A percentile compares a stretch with the other conserved stretches of the same genome.
Evolutionary conservation across 2,797 vertebrate genomes (phyloP).

Genomic region (Molossus alvarezi): DNA sequence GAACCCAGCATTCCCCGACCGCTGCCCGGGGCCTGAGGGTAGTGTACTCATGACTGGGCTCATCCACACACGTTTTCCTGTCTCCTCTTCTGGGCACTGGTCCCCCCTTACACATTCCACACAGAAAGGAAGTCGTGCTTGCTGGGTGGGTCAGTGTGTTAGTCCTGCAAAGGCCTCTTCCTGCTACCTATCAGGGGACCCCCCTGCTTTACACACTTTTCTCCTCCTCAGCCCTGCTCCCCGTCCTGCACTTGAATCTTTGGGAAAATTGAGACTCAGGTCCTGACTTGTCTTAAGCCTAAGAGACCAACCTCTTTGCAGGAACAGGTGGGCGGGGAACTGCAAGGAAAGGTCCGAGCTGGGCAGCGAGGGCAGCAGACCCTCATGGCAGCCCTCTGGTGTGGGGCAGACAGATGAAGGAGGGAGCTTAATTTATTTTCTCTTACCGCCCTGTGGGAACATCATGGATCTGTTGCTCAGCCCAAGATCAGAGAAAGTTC

Average conservation of each 20-base stretch:
- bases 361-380: neutral
- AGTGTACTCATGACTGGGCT: neutral
- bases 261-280: slow-evolving; percentile 34
- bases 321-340: neutral
- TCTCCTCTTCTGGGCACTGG: neutral
- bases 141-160: neutral
- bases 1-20: neutral
- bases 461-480: neutral
- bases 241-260: slow-evolving; percentile 14
- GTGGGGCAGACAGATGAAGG: neutral
- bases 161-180: neutral
- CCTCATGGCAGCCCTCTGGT: neutral
- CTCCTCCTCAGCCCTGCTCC: neutral
- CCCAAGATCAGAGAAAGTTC: slow-evolving; percentile 68
- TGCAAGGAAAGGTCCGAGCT: slow-evolving; percentile 28
- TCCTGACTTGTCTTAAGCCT: neutral
- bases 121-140: neutral
- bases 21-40: neutral
- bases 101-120: neutral
- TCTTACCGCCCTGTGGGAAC: slow-evolving; percentile 38
- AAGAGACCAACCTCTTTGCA: neutral
- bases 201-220: neutral
- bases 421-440: slow-evolving; percentile 34
- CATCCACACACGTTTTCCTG: neutral
- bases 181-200: neutral